Evolutionary conservation across 2,797 vertebrate genomes (phyloP), one percentile per base, ranked within the genome.

Genomic region (Manis javanica): DNA sequence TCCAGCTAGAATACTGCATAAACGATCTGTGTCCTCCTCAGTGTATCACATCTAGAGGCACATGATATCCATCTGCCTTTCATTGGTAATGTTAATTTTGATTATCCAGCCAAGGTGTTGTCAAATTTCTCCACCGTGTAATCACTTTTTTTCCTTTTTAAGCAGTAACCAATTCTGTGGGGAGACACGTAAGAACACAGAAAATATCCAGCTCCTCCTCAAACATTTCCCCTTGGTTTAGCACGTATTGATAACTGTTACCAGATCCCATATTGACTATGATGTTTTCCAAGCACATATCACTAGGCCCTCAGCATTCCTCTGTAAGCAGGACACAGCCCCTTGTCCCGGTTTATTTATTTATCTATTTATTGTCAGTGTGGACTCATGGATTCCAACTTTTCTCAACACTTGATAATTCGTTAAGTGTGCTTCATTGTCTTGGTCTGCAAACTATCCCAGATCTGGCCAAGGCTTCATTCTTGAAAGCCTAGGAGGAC

Each of bases 401-500:
- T 51, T 77, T 74, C 15, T 10, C 24, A 77, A 29, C 12, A 24
- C 24, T 51, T 75, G 77, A 64, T 23, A 24, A 87, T 59, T 87
- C 53, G 59, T 42, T 42, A 46, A 87, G 10, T n/a, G 49, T n/a
- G 46, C 26, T 72, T 89, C 53, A 77, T 53, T 53, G 59, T 29
- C 51, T 88, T 23, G n/a, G 57, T 23, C 31, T 19, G 75, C 86
- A 72, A 14, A 61, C 34, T 61, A 49, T 26, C 57, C 42, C 51
- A 53, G 4, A 59, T 59, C 68, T 93, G 72, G 77, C 23, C 61
- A 64, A 81, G 23, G 14, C 2, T 72, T 85, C 11, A 63, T 42
- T 95, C 61, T 77, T 82, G 31, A 88, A 87, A 94, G 8, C 59
- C 53, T 61, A 91, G 59, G 55, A 94, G 39, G 77, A 71, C 29